Evolutionary conservation across 1,140 invertebrate genomes (phyloP).

Genomic region (Cyrtorhinus lividipennis): DNA sequence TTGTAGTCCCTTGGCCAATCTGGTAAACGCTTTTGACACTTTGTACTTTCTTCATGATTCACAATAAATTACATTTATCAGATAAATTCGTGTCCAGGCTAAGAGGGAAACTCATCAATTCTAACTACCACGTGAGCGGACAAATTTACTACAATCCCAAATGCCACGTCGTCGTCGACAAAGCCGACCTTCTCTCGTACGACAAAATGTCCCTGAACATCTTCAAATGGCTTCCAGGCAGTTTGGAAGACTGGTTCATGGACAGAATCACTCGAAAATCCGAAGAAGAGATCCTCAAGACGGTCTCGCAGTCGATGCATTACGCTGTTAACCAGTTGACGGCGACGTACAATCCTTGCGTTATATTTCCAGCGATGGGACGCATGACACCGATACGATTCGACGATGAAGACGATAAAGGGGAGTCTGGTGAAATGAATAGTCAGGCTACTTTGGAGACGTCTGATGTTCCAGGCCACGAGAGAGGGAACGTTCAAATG

Average conservation of each 20-base stretch:
- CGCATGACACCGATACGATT: too few species aligned
- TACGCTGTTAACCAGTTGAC: neutral
- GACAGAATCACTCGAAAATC: neutral
- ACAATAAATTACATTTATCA: too few species aligned
- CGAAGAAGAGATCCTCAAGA: neutral
- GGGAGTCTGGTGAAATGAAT: too few species aligned
- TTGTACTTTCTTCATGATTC: too few species aligned
- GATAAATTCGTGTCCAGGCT: too few species aligned
- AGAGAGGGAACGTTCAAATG: too few species aligned
- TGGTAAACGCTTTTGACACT: neutral
- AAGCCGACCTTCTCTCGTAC: neutral
- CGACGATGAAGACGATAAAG: too few species aligned
- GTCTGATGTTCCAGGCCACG: too few species aligned
- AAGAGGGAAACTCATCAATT: neutral
- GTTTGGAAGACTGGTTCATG: neutral
- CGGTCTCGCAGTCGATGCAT: neutral
- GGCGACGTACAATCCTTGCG: neutral
- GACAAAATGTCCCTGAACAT: neutral
- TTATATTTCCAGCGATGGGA: neutral
- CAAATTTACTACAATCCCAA: neutral
- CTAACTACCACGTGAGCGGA: neutral
- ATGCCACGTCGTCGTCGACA: neutral
- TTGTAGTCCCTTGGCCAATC: neutral
- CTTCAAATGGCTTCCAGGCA: neutral
- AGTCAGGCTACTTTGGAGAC: too few species aligned